Base-by-base conservation (phyloP, 1,140 invertebrate species). In the Chelonus insularis region DNA sequence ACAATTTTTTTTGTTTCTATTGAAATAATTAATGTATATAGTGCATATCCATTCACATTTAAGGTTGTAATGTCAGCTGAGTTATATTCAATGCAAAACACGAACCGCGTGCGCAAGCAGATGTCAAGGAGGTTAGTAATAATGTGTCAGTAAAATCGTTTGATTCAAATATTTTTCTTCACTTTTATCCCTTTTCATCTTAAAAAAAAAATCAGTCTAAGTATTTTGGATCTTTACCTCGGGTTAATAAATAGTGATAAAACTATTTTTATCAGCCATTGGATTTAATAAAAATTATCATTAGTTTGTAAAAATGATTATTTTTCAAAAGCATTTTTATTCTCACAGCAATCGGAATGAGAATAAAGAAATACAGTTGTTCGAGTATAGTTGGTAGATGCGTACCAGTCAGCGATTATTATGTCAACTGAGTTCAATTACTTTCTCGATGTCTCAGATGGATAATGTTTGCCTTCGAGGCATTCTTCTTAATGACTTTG, bases 401-500 rank as follows among this genome's bases (percentile, higher is more conserved):
- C 60, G 41, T 48, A 21, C 60, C 60, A 61, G 60, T 61, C 61
- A 57, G 52, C 60, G 69, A 69, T 71, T 71, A 66, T 71, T 59
- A 55, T 68, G 69, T 71, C 69, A 71, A 71, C 69, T 66, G 65
- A 68, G 69, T 71, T 71, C 67, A 71, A 71, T 71, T 71, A 65
- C 65, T 65, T 68, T 67, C 65, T 64, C 52, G 63, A 61, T 52
- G 58, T 58, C 20, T 60, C 18, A 20, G 45, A 47, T 36, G 45
- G 43, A 23, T 23, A 34, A 58, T 47, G 43, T 47, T 57, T 34
- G 45, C 45, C 12, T 48, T 21, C 57, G 25, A 37, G 32, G 4
- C 34, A 23, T 56, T 56, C 20, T 36, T 23, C 20, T 37, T 7
- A 23, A 23, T 41, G 16, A 56, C 21, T 56, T 20, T 14, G n/a